Evolutionary conservation across 1,140 invertebrate genomes (phyloP).

Genomic region (Drosophila fuyamai): DNA sequence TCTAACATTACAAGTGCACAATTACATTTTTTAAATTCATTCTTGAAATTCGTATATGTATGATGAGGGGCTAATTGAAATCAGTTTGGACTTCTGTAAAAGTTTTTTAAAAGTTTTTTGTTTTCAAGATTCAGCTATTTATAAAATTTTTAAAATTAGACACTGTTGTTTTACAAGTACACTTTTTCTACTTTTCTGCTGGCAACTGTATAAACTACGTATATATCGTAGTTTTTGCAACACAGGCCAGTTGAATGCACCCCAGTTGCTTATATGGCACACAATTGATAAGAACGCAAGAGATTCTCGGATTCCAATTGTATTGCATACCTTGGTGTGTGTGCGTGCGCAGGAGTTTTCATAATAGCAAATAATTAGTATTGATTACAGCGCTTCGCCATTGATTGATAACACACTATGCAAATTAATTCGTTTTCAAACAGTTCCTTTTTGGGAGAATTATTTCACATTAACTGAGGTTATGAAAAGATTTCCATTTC

Average conservation of each 20-base stretch:
- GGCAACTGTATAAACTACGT: conserved; percentile 2
- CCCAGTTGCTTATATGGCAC: conserved; percentile 42
- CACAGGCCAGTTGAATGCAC: conserved; percentile 69
- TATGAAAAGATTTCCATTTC: no score
- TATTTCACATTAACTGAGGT: no score
- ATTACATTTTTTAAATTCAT: no score
- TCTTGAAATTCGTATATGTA: no score
- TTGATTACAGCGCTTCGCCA: conserved; percentile 55
- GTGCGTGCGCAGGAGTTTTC: conserved; percentile 33
- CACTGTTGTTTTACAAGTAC: no score
- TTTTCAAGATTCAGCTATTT: no score
- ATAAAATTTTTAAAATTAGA: background rate
- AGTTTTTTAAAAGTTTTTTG: background rate
- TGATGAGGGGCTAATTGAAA: no score
- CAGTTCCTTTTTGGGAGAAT: background rate
- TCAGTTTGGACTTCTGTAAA: background rate
- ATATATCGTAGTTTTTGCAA: conserved; percentile 38
- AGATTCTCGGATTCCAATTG: conserved; percentile 42
- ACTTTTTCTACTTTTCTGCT: background rate
- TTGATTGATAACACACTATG: conserved; percentile 29
- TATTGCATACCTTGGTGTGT: conserved; percentile 10
- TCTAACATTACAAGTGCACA: no score
- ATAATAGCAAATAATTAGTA: conserved; percentile 74
- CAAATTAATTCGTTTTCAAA: conserved; percentile 1
- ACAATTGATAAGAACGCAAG: conserved; percentile 53